These are phyloP conservation scores for Myanophis thanlyinensis DNA, from an alignment of 2,113 vertebrate species.

Conservation along the genomic window DNA sequence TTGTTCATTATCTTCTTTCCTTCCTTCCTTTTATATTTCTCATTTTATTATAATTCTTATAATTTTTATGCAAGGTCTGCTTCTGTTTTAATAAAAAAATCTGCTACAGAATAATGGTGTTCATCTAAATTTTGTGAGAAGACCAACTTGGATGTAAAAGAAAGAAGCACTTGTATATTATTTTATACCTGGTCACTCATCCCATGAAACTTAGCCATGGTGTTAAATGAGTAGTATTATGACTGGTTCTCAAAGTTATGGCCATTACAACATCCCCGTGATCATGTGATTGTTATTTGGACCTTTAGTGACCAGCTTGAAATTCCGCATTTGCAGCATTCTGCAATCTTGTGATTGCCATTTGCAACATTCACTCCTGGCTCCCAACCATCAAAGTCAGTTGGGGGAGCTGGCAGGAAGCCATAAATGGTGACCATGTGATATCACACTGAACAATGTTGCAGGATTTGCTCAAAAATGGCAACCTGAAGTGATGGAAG, in stretches of 20 bases:
- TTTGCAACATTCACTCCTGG: neutral
- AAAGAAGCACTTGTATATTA: neutral
- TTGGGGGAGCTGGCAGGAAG: neutral
- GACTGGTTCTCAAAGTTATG: neutral
- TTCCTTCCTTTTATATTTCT: neutral
- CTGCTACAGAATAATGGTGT: neutral
- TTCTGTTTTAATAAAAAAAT: neutral
- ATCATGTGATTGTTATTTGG: neutral
- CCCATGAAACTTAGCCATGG: neutral
- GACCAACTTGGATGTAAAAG: conserved; percentile 3
- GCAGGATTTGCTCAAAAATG: neutral
- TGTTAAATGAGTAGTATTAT: neutral
- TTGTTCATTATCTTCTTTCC: neutral
- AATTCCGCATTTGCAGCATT: neutral
- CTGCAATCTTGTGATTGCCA: neutral
- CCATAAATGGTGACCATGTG: neutral
- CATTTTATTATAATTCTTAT: neutral
- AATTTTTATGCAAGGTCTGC: neutral
- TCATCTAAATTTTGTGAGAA: neutral
- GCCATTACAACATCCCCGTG: neutral
- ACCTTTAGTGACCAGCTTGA: neutral
- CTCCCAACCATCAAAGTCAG: neutral
- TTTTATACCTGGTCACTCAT: neutral
- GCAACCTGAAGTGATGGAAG: neutral
- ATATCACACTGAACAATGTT: neutral